Conservation (phyloP, 2,888 invertebrate species). For the Ormyrus labotus region DNA sequence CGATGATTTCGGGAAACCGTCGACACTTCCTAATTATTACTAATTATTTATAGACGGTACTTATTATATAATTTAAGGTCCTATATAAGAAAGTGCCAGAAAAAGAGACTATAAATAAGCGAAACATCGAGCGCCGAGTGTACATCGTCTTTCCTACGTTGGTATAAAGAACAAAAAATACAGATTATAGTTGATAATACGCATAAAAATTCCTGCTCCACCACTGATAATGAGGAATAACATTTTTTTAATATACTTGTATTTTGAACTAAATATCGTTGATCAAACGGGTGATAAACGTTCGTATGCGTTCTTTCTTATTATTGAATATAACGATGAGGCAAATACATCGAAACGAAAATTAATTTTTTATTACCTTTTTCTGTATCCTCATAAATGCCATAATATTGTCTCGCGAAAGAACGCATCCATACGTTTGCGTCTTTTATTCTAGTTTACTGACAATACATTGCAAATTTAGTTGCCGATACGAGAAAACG, state of each 20-base stretch:
- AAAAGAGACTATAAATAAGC: conserved; percentile 11
- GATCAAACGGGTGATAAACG: too few species aligned
- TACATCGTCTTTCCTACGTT: conserved; percentile 20
- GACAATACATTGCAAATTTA: background rate
- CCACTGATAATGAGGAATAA: too few species aligned
- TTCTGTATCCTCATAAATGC: too few species aligned
- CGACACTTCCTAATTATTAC: conserved; percentile 50
- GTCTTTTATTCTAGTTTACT: conserved; percentile 1
- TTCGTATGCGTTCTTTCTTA: too few species aligned
- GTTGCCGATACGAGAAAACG: background rate
- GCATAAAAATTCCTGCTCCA: too few species aligned
- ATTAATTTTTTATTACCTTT: background rate
- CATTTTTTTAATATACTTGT: background rate
- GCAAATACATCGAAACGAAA: background rate
- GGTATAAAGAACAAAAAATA: conserved; percentile 33
- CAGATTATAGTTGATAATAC: background rate
- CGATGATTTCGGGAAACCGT: conserved; percentile 17
- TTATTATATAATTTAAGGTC: conserved; percentile 31
- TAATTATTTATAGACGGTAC: conserved; percentile 48
- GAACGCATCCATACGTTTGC: background rate
- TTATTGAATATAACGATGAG: too few species aligned
- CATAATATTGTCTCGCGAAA: background rate
- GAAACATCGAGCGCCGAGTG: background rate
- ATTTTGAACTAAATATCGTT: too few species aligned
- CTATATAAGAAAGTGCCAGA: conserved; percentile 37